Conservation (phyloP, 2,888 invertebrate genomes). For the Lissonota sp. region DNA sequence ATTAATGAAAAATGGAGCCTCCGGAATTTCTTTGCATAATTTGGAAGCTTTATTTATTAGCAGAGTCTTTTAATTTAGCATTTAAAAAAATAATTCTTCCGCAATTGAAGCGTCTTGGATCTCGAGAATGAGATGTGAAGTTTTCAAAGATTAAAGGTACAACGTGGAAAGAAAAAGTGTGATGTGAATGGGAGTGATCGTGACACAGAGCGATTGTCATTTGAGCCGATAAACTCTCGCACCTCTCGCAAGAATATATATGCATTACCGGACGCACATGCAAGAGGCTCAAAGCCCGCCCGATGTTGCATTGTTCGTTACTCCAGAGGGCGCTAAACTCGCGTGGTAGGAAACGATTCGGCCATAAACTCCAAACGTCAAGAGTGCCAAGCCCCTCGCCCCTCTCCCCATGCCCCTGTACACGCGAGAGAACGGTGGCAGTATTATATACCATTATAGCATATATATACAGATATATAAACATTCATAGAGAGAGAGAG, state of each 20-base stretch:
- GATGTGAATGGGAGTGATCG: not conserved
- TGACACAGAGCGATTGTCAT: constrained; percentile 16
- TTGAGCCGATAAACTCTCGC: constrained; percentile 41
- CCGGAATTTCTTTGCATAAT: no score
- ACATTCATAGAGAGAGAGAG: constrained; percentile 22
- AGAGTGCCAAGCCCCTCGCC: constrained; percentile 6
- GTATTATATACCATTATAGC: not conserved
- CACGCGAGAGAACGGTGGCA: constrained; percentile 8
- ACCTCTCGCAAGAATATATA: constrained; percentile 29
- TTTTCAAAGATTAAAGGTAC: no score
- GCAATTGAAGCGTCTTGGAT: no score
- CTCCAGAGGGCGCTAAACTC: constrained; percentile 30
- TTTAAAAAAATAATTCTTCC: no score
- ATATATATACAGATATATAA: constrained; percentile 8
- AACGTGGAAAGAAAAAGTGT: no score
- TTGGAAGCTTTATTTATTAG: no score
- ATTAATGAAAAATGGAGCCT: no score
- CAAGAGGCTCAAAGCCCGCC: constrained; percentile 5
- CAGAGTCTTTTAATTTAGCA: no score
- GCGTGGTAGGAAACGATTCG: constrained; percentile 56
- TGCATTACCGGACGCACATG: constrained; percentile 38
- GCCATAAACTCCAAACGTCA: constrained; percentile 56
- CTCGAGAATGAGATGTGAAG: no score
- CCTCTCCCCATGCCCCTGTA: not conserved
- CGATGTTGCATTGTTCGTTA: constrained; percentile 52